Evolutionary conservation across 2,797 vertebrate species (phyloP).

Genomic region (Halcyon badia): DNA sequence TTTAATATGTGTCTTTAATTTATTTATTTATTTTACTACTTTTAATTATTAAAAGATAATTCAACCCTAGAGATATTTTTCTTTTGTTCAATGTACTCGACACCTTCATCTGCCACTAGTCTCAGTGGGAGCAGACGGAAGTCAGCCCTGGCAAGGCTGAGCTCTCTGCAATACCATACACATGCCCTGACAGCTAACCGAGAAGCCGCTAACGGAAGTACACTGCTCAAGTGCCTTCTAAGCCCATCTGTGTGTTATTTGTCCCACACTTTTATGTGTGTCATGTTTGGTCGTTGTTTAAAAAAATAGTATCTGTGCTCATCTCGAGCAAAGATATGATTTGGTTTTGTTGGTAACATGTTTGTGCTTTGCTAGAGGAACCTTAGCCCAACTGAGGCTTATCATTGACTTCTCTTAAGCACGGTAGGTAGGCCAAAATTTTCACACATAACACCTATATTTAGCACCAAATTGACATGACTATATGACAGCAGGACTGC

Average conservation of each 20-base stretch:
- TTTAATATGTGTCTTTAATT: neutral
- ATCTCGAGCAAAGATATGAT: neutral
- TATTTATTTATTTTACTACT: too few species aligned
- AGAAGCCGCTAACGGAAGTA: neutral
- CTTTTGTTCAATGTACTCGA: neutral
- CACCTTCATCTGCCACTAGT: neutral
- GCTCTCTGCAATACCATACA: rapidly evolving
- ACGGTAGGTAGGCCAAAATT: conserved; percentile 23
- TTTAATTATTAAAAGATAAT: neutral
- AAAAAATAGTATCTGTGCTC: neutral
- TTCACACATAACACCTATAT: conserved; percentile 61
- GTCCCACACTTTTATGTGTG: neutral
- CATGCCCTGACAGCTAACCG: neutral
- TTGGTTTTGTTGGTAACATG: neutral
- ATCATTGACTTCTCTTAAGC: neutral
- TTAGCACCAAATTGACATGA: conserved; percentile 60
- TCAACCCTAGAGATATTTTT: neutral
- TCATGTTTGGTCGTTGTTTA: neutral
- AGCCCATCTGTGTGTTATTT: neutral
- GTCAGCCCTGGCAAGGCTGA: neutral
- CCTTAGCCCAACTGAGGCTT: neutral
- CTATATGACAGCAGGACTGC: conserved; percentile 37
- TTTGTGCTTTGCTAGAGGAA: neutral
- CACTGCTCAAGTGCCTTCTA: neutral
- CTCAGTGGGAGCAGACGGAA: neutral